A percentile compares a stretch with the other conserved stretches of the same genome.
These are phyloP conservation scores for Cryptotermes secundus DNA, from an alignment of 1,140 invertebrate species.

Conservation along the genomic window DNA sequence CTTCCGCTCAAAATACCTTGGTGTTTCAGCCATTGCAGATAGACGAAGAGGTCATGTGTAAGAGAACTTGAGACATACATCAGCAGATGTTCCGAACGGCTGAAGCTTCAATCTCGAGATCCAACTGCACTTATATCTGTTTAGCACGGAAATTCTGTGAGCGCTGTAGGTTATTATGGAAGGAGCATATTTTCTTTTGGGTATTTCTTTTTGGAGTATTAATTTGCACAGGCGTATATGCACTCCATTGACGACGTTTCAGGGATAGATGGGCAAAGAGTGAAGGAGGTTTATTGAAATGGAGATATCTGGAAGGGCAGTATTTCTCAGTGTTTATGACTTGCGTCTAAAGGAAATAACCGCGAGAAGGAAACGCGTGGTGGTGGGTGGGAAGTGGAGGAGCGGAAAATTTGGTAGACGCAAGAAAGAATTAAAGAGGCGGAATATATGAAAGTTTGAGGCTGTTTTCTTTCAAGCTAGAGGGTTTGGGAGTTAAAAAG, in stretches of 20 bases:
- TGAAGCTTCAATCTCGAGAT: too few relatives aligned
- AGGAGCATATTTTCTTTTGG: neutral
- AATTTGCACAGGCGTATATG: too few relatives aligned
- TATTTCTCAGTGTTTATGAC: neutral
- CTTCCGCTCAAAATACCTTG: too few relatives aligned
- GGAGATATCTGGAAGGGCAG: neutral
- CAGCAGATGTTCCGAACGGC: too few relatives aligned
- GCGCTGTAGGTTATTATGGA: too few relatives aligned
- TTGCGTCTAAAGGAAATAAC: neutral
- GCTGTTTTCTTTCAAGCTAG: neutral
- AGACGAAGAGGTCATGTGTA: too few relatives aligned
- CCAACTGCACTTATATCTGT: too few relatives aligned
- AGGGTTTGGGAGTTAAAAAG: neutral
- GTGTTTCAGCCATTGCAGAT: too few relatives aligned
- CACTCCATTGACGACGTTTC: neutral
- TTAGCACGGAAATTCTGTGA: too few relatives aligned
- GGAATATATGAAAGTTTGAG: conserved; percentile 4
- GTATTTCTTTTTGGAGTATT: neutral
- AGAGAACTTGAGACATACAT: too few relatives aligned
- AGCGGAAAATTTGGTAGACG: neutral
- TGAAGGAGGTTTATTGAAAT: neutral
- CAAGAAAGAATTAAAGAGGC: conserved; percentile 6
- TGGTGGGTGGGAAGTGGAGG: neutral
- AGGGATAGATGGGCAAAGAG: neutral
- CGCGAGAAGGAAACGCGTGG: neutral